Evolutionary conservation across 2,888 invertebrate species (phyloP).

Genomic region (Drosophila nigritarsus): DNA sequence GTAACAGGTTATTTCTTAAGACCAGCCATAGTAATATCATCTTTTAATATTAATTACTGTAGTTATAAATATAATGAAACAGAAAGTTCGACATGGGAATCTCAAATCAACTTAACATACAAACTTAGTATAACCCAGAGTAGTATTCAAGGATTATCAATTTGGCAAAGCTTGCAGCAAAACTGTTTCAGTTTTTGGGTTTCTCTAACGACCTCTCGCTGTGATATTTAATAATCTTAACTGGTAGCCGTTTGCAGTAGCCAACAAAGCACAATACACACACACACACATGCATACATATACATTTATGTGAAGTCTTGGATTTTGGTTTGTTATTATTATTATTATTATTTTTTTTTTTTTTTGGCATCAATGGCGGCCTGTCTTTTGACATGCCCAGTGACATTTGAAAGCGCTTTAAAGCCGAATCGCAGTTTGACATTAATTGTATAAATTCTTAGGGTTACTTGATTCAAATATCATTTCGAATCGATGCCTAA

Average conservation of each 20-base stretch:
- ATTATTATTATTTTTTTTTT: neutral
- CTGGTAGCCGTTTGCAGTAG: constrained; percentile 67
- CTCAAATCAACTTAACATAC: neutral
- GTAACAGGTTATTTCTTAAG: neutral
- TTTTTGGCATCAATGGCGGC: constrained; percentile 56
- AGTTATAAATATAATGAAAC: neutral
- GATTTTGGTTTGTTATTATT: constrained; percentile 26
- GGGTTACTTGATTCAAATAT: constrained; percentile 58
- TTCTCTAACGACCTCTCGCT: constrained; percentile 25
- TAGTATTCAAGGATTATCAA: neutral
- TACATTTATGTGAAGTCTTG: constrained; percentile 25
- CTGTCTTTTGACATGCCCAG: constrained; percentile 60
- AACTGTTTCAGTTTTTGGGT: constrained; percentile 14
- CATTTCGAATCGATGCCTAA: constrained; percentile 66
- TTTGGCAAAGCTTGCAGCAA: constrained; percentile 19
- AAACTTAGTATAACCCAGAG: neutral
- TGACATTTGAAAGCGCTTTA: constrained; percentile 73
- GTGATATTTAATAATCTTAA: constrained; percentile 38
- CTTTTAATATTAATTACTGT: neutral
- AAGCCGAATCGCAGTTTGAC: constrained; percentile 59
- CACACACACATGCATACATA: constrained; percentile 8
- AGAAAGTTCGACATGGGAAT: neutral
- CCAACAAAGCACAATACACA: constrained; percentile 40
- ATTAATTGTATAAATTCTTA: constrained; percentile 70
- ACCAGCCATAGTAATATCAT: neutral